Conservation (phyloP, 2,113 vertebrate species). For the Channa maculata region DNA sequence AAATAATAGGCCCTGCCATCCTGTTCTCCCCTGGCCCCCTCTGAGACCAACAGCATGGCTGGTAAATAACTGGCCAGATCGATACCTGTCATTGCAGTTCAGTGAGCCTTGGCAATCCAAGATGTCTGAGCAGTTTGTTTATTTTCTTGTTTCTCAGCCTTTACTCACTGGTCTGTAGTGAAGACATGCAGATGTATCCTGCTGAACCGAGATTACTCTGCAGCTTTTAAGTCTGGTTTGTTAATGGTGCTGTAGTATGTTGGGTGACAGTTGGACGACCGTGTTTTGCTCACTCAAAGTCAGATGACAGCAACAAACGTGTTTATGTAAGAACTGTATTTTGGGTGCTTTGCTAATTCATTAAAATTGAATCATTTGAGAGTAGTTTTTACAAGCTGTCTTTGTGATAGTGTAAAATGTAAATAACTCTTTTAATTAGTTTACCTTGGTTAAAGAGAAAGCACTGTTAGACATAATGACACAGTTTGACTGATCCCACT, state of each 20-base stretch:
- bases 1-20: conserved; percentile 72
- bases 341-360: neutral
- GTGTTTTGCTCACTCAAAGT: neutral
- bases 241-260: neutral
- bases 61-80: conserved; percentile 76
- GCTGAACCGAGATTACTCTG: conserved; percentile 5
- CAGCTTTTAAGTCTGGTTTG: neutral
- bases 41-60: conserved; percentile 32
- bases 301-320: neutral
- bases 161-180: conserved; percentile 1
- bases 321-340: neutral
- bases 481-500: neutral
- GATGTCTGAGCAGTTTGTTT: conserved; percentile 61
- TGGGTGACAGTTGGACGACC: neutral
- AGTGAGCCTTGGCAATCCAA: conserved; percentile 47
- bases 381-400: too few relatives aligned
- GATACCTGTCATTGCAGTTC: conserved; percentile 72
- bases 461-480: neutral
- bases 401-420: neutral
- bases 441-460: conserved; percentile 4
- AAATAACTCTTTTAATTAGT: neutral
- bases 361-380: neutral
- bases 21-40: conserved; percentile 36
- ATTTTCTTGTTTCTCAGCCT: conserved; percentile 47
- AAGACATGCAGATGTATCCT: conserved; percentile 23